Evolutionary conservation across 2,113 vertebrate species (phyloP).

Genomic region (Prionailurus viverrinus): DNA sequence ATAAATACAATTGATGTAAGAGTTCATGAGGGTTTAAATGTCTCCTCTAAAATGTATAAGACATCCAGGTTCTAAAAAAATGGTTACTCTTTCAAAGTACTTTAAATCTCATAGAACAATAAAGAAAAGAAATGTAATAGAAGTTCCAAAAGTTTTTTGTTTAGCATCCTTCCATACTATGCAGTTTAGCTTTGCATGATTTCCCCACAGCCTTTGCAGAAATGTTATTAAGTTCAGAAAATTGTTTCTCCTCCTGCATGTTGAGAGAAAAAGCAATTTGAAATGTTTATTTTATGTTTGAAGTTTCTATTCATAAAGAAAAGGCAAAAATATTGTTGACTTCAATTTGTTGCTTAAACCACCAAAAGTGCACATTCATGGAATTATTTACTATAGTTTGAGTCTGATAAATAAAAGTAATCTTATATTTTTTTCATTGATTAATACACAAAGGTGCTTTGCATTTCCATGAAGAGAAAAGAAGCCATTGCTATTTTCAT

Average conservation of each 20-base stretch:
- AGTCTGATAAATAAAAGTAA: constrained; percentile 59
- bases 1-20: neutral
- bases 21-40: neutral
- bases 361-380: constrained; percentile 37
- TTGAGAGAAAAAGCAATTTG: constrained; percentile 59
- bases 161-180: constrained; percentile 54
- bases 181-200: constrained; percentile 74
- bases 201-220: constrained; percentile 76
- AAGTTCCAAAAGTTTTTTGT: constrained; percentile 71
- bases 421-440: constrained; percentile 36
- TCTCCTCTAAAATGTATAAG: neutral
- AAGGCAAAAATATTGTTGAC: constrained; percentile 71
- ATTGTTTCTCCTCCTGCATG: constrained; percentile 72
- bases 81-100: constrained; percentile 7
- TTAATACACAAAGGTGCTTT: constrained; percentile 53
- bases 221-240: constrained; percentile 79
- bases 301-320: constrained; percentile 71
- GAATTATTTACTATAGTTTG: constrained; percentile 50
- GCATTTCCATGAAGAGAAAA: neutral
- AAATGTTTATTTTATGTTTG: constrained; percentile 81
- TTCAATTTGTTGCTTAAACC: constrained; percentile 65
- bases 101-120: constrained; percentile 63
- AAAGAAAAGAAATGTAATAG: constrained; percentile 46
- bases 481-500: neutral
- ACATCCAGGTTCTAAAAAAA: neutral